Evolutionary conservation across 37 sponge, comb jelly and placozoan species (phyloP).

Genomic region (Ephydatia muelleri): DNA sequence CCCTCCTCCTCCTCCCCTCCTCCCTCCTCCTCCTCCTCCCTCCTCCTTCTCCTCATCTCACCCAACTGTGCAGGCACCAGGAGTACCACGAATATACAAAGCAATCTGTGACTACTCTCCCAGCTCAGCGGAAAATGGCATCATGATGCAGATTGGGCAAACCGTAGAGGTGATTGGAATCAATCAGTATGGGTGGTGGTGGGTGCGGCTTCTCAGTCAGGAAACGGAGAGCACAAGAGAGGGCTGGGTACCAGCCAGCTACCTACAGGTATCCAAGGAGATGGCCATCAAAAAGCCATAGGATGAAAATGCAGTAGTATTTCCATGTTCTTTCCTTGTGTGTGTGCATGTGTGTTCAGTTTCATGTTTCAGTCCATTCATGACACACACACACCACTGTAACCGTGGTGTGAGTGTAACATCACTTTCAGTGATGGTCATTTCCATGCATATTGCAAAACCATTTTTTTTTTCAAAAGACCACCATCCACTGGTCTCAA

Average conservation of each 20-base stretch:
- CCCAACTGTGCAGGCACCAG: slow-evolving; percentile 69
- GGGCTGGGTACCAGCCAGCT: slow-evolving; percentile 89
- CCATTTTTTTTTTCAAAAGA: no score
- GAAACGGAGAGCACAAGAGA: slow-evolving; percentile 31
- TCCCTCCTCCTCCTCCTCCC: slow-evolving; percentile 6
- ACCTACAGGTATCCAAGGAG: slow-evolving; percentile 40
- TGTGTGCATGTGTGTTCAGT: slow-evolving; percentile 1
- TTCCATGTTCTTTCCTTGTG: background rate
- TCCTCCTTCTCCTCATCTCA: background rate
- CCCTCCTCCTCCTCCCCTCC: background rate
- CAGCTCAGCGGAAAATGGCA: slow-evolving; percentile 54
- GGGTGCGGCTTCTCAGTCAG: slow-evolving; percentile 61
- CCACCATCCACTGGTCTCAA: no score
- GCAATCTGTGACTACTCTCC: slow-evolving; percentile 68
- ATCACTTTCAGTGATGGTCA: no score
- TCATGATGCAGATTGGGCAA: slow-evolving; percentile 51
- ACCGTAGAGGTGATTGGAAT: slow-evolving; percentile 78
- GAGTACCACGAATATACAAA: slow-evolving; percentile 50
- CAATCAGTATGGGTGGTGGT: slow-evolving; percentile 84
- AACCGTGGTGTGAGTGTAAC: no score
- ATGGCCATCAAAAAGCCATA: background rate
- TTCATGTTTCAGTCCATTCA: no score
- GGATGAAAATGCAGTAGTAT: background rate
- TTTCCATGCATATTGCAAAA: no score
- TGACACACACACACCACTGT: no score